Evolutionary conservation across 2,888 invertebrate genomes (phyloP).

Genomic region (Rotaria magnacalcarata): DNA sequence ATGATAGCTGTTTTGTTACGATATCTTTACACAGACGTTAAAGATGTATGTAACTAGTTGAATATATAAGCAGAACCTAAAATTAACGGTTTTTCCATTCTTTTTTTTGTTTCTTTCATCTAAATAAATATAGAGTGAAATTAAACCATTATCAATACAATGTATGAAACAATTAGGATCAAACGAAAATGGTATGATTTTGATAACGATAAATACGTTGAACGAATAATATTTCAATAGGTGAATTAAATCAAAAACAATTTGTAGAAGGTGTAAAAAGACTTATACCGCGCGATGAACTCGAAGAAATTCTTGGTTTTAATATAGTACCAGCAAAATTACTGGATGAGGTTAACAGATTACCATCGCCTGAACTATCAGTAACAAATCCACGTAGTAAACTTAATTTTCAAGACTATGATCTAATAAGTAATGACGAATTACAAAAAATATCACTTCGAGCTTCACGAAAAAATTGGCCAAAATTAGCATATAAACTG

Average conservation of each 20-base stretch:
- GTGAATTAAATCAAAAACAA: conserved; percentile 39
- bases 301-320: conserved; percentile 36
- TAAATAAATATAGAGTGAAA: conserved; percentile 20
- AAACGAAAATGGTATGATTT: background rate
- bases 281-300: conserved; percentile 9
- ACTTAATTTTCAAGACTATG: background rate
- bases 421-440: conserved; percentile 15
- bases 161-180: conserved; percentile 36
- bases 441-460: background rate
- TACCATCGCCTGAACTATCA: conserved; percentile 24
- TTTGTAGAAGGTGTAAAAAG: conserved; percentile 37
- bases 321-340: conserved; percentile 30
- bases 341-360: conserved; percentile 30
- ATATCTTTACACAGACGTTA: conserved; percentile 36
- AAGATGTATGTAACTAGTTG: background rate
- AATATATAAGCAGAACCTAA: background rate
- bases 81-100: background rate
- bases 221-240: background rate
- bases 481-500: conserved; percentile 9
- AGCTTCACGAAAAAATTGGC: conserved; percentile 39
- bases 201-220: background rate
- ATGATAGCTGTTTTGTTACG: conserved; percentile 28
- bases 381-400: background rate
- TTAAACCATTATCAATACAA: background rate
- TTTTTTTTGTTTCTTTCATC: background rate